These are phyloP conservation scores for Florisuga fusca DNA, from an alignment of 2,797 vertebrate species.

Conservation along the genomic window DNA sequence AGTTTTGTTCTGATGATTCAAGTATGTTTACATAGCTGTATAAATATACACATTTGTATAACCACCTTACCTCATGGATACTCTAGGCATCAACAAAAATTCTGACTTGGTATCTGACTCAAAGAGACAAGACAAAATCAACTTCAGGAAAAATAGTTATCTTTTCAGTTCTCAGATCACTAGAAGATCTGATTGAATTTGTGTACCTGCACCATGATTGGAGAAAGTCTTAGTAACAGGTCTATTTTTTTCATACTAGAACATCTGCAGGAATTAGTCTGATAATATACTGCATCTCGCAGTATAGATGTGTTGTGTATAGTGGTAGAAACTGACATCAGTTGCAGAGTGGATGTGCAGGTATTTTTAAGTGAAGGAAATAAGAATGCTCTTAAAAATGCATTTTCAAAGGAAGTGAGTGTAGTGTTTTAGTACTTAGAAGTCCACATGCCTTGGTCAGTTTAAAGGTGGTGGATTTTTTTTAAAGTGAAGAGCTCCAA, in stretches of 20 bases:
- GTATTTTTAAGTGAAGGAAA: not conserved
- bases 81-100: not conserved
- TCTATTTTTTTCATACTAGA: not conserved
- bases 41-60: not conserved
- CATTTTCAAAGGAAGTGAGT: not conserved
- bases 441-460: not conserved
- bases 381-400: not conserved
- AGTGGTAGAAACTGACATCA: not conserved
- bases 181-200: not conserved
- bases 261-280: not conserved
- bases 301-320: not conserved
- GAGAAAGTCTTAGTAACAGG: not conserved
- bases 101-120: not conserved
- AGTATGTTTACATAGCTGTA: not conserved
- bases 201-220: rapidly evolving
- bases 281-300: not conserved
- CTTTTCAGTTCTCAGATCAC: not conserved
- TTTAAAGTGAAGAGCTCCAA: not conserved
- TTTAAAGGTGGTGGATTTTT: not conserved
- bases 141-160: not conserved
- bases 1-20: not conserved
- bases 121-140: not conserved
- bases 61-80: not conserved
- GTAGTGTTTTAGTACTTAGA: not conserved
- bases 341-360: not conserved